These are phyloP conservation scores for Drosophila ficusphila DNA, from an alignment of 1,140 invertebrate species.

Conservation along the genomic window DNA sequence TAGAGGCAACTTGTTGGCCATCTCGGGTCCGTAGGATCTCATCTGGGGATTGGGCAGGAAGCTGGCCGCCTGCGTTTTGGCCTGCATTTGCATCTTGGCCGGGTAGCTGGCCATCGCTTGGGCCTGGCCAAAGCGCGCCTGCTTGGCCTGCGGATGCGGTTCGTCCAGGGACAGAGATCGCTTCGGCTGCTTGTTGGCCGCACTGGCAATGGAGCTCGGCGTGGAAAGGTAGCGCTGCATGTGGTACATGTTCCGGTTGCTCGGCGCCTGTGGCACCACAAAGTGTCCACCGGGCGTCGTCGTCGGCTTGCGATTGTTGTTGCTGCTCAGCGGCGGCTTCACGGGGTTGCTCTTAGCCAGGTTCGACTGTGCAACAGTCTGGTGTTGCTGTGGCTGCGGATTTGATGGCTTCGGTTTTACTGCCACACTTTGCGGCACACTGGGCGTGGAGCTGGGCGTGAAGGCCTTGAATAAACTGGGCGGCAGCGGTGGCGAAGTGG, in stretches of 20 bases:
- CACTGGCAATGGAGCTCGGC: slow-evolving; percentile 78
- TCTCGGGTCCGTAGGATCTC: slow-evolving; percentile 53
- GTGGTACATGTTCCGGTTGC: slow-evolving; percentile 30
- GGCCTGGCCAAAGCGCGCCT: slow-evolving; percentile 46
- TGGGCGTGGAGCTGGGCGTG: slow-evolving; percentile 18
- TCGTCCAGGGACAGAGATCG: slow-evolving; percentile 73
- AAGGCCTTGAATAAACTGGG: slow-evolving; percentile 79
- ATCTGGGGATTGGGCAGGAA: slow-evolving; percentile 43
- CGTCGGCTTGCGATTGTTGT: slow-evolving; percentile 40
- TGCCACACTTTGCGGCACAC: neutral
- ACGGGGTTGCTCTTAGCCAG: neutral
- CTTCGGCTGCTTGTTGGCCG: slow-evolving; percentile 76
- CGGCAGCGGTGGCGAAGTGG: slow-evolving; percentile 74
- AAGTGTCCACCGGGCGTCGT: slow-evolving; percentile 45
- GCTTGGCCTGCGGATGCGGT: slow-evolving; percentile 50
- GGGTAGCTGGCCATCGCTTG: slow-evolving; percentile 31
- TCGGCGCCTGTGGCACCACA: slow-evolving; percentile 61
- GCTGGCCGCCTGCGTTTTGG: slow-evolving; percentile 3
- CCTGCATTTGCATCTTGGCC: slow-evolving; percentile 26
- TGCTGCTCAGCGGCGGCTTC: slow-evolving; percentile 42
- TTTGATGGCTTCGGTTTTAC: slow-evolving; percentile 3
- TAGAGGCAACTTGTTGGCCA: slow-evolving; percentile 40
- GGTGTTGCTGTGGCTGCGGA: slow-evolving; percentile 1
- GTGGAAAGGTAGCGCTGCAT: slow-evolving; percentile 72
- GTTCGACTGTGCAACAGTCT: neutral